Base-by-base conservation (phyloP, 2,797 vertebrate genomes). In the Silurus aristotelis region DNA sequence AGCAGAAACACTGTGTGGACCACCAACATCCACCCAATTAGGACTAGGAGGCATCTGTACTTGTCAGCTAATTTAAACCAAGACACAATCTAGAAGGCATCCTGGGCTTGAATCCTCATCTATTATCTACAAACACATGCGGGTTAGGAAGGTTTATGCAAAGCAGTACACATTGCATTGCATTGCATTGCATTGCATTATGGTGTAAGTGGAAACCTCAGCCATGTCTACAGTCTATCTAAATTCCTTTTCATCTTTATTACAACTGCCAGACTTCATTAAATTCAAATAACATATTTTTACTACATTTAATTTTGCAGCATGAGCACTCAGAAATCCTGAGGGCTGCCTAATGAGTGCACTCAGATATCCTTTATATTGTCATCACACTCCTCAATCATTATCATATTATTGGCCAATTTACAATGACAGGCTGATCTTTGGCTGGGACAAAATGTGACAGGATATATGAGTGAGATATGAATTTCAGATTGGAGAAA, bases 321-420 rank as follows among this genome's bases (percentile, higher is more conserved):
- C 1, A 14, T 4, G 52, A 25, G 12, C 31, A 19, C 73, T 60
- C 63, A 19, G 66, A 71, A 71, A 63, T 71, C 75, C 55, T 61
- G 20, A 55, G 64, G 25, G 8, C 22, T 13, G 27, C 15, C 78
- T 61, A 81, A 76, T 46, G 70, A 68, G 71, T 60, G 31, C 72
- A 46, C 27, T 52, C 76, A 63, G 76, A 79, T 56, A 63, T 14
- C 61, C 61, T 79, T 79, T 55, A 75, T 82, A 27, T 58, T n/a
- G 58, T 82, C 78, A 31, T 80, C 46, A 20, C 46, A 55, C 63
- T 52, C 66, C 80, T 82, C 67, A 60, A 82, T 82, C 80, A 71
- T 43, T 7, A 70, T 82, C 67, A n/a, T 60, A 58, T 70, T n/a
- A 58, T 43, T 58, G 52, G 70, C 27, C 43, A 43, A 52, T 64